Evolutionary conservation across 2,888 invertebrate genomes (phyloP).

Genomic region (Xanthia togata): DNA sequence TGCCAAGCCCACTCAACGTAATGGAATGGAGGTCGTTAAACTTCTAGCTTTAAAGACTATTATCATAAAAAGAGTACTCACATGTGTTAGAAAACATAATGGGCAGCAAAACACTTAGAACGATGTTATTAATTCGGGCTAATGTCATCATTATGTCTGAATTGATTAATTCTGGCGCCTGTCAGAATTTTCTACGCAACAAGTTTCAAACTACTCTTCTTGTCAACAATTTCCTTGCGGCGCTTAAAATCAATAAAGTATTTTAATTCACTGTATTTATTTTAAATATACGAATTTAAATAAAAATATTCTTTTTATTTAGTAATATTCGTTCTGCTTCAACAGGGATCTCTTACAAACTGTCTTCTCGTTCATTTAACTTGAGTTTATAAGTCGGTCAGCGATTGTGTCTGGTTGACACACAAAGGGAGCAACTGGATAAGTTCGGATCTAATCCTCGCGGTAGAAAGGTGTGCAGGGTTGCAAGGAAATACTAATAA

Average conservation of each 20-base stretch:
- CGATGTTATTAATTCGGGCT: slow-evolving; percentile 51
- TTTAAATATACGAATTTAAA: not conserved
- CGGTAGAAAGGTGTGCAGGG: slow-evolving; percentile 68
- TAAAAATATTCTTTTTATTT: slow-evolving; percentile 12
- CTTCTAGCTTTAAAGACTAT: not conserved
- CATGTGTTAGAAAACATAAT: slow-evolving; percentile 73
- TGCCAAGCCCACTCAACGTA: slow-evolving; percentile 11
- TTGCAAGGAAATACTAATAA: slow-evolving; percentile 74
- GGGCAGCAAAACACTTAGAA: slow-evolving; percentile 71
- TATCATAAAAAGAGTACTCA: slow-evolving; percentile 66
- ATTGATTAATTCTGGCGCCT: slow-evolving; percentile 64
- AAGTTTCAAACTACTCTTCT: slow-evolving; percentile 7
- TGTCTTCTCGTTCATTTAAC: slow-evolving; percentile 68
- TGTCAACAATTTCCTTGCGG: slow-evolving; percentile 19
- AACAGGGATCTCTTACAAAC: slow-evolving; percentile 69
- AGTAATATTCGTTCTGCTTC: slow-evolving; percentile 64
- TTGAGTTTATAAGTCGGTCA: slow-evolving; percentile 77
- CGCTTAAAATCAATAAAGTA: slow-evolving; percentile 12
- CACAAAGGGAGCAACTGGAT: slow-evolving; percentile 76
- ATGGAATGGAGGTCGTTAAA: slow-evolving; percentile 36
- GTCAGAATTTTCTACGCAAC: slow-evolving; percentile 53
- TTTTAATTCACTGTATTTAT: slow-evolving; percentile 15
- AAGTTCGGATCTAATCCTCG: slow-evolving; percentile 70
- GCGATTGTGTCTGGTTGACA: slow-evolving; percentile 62
- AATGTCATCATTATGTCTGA: slow-evolving; percentile 53